Evolutionary conservation across 2,797 vertebrate species (phyloP), one percentile per base, ranked within the genome.

Genomic region (Centropyge bicolor): DNA sequence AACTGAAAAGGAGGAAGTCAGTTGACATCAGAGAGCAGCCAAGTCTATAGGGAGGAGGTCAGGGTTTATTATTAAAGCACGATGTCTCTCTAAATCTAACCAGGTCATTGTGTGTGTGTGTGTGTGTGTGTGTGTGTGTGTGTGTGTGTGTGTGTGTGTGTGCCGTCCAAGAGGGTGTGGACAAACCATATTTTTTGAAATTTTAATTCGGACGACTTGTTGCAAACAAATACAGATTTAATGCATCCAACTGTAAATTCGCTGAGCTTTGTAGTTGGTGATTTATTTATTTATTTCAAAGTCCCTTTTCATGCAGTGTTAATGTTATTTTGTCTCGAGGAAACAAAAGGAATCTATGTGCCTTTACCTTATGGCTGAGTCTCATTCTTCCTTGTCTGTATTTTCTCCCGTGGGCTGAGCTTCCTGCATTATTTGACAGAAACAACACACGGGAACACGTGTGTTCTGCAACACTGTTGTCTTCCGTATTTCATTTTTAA

Each of bases 401-500:
- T 69, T 78, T 72, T 78, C 71, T 71, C 19, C 0, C 16, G 61
- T 49, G 52, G 19, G 13, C n/a, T 56, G 3, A 3, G 38, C 7
- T 6, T 66, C 41, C 36, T 69, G 73, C 38, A 27, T 51, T 71
- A 65, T 81, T 74, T 41, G 36, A 56, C 60, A 51, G 40, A 71
- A 56, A 35, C 41, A 71, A 36, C n/a, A 61, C 36, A 9, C 3
- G 22, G 35, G 38, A 35, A 51, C 7, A 7, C 27, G 51, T 46
- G 31, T 17, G 48, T 19, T 13, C 49, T 38, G 57, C 9, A 3
- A 35, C 38, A 56, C 3, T 0, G 48, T 38, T 40, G 11, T 57
- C 13, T 67, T 56, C 20, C 59, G 78, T 40, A 16, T 69, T 81
- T 70, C 38, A 67, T 71, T 76, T 70, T 52, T 45, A 55, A 46